phyloP scores from a whole-genome alignment of 2,888 invertebrate genomes.

The Myathropa florea region DNA sequence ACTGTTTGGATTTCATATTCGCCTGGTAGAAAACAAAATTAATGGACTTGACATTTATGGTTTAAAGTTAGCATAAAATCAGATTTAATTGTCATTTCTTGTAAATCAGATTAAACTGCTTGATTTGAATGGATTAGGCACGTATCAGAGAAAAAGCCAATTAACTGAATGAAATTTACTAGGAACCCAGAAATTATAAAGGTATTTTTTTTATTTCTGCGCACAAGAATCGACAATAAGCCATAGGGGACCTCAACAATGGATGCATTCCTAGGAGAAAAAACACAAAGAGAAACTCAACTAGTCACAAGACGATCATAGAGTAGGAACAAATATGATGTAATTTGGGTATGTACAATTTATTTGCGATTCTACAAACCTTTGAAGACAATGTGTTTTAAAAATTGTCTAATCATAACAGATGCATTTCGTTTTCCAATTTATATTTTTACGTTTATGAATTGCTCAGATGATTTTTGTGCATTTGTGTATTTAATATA shows the following conservation, averaged over 20 bases:
- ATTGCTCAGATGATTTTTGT: no score
- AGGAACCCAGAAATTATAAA: not conserved
- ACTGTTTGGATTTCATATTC: not conserved
- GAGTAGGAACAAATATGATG: not conserved
- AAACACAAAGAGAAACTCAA: not conserved
- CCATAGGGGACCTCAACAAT: not conserved
- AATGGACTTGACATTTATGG: constrained; percentile 4
- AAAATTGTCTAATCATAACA: no score
- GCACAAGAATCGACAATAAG: not conserved
- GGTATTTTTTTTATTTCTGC: not conserved
- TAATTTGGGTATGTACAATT: no score
- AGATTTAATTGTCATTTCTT: not conserved
- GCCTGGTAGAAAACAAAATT: not conserved
- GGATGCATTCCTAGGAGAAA: not conserved
- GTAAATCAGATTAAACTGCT: not conserved
- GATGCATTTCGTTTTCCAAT: no score
- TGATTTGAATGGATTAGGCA: not conserved
- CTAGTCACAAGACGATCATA: not conserved
- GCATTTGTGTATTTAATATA: no score
- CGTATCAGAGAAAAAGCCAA: not conserved
- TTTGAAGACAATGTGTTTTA: no score
- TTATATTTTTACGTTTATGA: no score
- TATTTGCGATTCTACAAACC: no score
- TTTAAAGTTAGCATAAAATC: not conserved
- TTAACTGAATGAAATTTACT: not conserved